phyloP scores from a whole-genome alignment of 2,113 vertebrate species.

The Neolamprologus devosi region DNA sequence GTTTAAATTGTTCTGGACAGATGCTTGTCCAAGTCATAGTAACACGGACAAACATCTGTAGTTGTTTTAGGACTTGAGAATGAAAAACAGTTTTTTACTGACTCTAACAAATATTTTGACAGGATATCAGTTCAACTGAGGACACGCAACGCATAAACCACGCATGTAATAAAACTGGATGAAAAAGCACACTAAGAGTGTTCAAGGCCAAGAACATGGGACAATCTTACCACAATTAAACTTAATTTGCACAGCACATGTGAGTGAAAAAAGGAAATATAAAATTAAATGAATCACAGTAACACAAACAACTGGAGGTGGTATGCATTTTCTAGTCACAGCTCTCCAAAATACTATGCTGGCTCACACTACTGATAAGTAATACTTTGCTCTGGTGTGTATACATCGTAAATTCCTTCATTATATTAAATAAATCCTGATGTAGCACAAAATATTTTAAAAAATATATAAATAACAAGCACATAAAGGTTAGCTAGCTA shows the following conservation, averaged over 20 bases:
- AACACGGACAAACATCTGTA: not conserved
- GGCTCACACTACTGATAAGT: not conserved
- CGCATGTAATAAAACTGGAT: not conserved
- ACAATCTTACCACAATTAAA: not conserved
- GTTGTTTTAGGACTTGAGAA: not conserved
- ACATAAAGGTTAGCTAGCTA: not conserved
- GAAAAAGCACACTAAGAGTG: not conserved
- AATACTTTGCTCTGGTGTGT: not conserved
- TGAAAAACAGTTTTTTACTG: not conserved
- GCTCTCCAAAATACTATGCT: not conserved
- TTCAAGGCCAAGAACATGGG: not conserved
- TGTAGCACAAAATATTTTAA: not conserved
- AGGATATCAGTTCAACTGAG: not conserved
- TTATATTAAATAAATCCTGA: not conserved
- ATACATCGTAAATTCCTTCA: not conserved
- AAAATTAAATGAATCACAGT: not conserved
- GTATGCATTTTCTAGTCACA: not conserved
- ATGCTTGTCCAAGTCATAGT: not conserved
- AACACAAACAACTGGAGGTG: not conserved
- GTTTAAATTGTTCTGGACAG: conserved; percentile 12
- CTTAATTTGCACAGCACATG: not conserved
- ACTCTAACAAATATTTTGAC: not conserved
- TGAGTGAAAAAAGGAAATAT: not conserved
- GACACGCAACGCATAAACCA: not conserved
- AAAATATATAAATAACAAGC: not conserved